Evolutionary conservation across 2,797 vertebrate genomes (phyloP).

Genomic region (Gymnothorax reevesii): DNA sequence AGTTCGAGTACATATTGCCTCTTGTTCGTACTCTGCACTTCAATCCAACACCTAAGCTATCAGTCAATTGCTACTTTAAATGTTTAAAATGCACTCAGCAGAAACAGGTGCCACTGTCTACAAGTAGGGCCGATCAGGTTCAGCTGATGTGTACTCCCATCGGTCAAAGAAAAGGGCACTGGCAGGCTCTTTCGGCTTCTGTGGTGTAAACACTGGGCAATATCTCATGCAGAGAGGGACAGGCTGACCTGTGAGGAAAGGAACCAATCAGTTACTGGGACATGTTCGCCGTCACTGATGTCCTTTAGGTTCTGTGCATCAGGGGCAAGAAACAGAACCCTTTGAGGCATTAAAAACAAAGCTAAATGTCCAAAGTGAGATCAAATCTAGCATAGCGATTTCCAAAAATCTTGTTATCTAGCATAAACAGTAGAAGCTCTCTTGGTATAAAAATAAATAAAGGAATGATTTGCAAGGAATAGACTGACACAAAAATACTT

Average conservation of each 20-base stretch:
- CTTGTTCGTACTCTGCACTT: too few species aligned
- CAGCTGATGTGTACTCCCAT: neutral
- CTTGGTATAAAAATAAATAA: neutral
- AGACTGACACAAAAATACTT: neutral
- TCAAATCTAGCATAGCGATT: neutral
- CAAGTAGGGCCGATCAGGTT: neutral
- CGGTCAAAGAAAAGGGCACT: neutral
- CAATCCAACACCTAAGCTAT: too few species aligned
- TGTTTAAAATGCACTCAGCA: neutral
- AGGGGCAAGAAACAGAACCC: neutral
- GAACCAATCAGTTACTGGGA: neutral
- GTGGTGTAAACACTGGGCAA: neutral
- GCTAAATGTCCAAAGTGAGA: neutral
- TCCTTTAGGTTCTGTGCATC: neutral
- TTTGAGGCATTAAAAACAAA: neutral
- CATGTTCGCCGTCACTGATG: neutral
- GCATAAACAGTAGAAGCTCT: neutral
- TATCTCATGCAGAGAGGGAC: neutral
- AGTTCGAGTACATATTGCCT: too few species aligned
- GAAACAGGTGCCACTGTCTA: neutral
- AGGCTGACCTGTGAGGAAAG: neutral
- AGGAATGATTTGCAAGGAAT: neutral
- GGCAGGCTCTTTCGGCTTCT: neutral
- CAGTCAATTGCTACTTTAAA: too few species aligned
- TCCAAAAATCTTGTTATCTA: neutral